phyloP scores from a whole-genome alignment of 2,797 vertebrate species.

The Malurus splendens region DNA sequence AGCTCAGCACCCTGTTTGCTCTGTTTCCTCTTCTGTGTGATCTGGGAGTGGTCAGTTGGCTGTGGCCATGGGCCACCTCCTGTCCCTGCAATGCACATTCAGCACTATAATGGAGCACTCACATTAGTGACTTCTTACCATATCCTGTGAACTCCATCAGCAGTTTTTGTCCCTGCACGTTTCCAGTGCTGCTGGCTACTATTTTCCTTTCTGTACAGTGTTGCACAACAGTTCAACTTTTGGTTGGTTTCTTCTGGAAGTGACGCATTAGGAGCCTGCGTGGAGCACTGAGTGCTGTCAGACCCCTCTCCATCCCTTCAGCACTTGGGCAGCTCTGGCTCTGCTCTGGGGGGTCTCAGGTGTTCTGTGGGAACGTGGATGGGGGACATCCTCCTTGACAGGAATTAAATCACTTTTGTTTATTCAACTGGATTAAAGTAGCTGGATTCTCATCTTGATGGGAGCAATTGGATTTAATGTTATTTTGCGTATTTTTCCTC shows the following conservation, averaged over 20 bases:
- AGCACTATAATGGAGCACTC: conserved; percentile 26
- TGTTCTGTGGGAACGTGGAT: background rate
- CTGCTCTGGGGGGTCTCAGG: background rate
- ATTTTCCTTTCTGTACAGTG: background rate
- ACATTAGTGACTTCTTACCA: conserved; percentile 16
- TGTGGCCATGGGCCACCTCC: background rate
- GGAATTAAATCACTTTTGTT: conserved; percentile 25
- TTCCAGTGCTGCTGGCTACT: background rate
- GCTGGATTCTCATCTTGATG: background rate
- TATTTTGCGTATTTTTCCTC: background rate
- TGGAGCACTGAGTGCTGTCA: fast-evolving
- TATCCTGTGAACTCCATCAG: background rate
- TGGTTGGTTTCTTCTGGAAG: background rate
- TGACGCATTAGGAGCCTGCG: background rate
- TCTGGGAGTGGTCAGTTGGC: background rate
- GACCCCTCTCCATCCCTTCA: background rate
- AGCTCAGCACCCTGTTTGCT: conserved; percentile 24
- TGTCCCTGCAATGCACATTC: background rate
- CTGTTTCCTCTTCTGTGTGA: background rate
- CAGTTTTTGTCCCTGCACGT: background rate
- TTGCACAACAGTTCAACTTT: background rate
- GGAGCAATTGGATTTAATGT: background rate
- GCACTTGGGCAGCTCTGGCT: background rate
- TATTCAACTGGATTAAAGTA: conserved; percentile 28
- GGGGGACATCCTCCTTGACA: background rate